phyloP scores from a whole-genome alignment of 2,113 vertebrate species.

The Bufo bufo region DNA sequence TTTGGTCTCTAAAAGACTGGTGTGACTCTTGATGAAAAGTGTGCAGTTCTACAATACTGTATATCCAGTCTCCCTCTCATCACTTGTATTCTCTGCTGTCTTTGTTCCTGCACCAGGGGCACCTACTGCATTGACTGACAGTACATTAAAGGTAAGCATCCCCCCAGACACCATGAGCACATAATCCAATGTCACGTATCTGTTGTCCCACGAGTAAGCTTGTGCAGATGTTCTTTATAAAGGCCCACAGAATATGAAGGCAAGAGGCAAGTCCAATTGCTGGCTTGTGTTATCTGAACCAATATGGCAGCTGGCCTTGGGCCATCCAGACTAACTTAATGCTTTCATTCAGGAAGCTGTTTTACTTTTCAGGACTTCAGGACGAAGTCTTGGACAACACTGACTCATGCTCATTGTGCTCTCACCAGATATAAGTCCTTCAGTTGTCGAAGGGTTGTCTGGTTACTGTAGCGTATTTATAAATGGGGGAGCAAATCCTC shows the following conservation, averaged over 20 bases:
- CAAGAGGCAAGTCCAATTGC: conserved; percentile 14
- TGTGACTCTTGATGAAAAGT: background rate
- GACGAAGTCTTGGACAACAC: background rate
- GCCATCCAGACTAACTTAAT: conserved; percentile 5
- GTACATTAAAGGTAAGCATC: conserved; percentile 10
- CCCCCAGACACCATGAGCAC: background rate
- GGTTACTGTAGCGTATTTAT: no score
- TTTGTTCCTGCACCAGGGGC: background rate
- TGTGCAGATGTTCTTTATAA: background rate
- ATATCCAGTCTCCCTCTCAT: background rate
- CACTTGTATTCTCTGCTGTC: background rate
- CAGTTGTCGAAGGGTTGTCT: background rate
- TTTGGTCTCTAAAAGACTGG: background rate
- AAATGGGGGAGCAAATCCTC: no score
- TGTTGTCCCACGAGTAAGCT: background rate
- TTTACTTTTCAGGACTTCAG: background rate
- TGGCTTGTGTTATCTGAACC: conserved; percentile 12
- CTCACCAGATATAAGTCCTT: background rate
- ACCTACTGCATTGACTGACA: background rate
- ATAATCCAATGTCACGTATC: background rate
- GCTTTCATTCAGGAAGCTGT: background rate
- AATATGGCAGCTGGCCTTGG: conserved; percentile 37
- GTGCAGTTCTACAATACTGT: background rate
- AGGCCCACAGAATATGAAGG: background rate
- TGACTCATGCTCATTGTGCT: background rate